Percentiles rank a stretch among this genome's conserved stretches.
Conservation (phyloP, 2,113 vertebrate genomes). For the Stegastes partitus region DNA sequence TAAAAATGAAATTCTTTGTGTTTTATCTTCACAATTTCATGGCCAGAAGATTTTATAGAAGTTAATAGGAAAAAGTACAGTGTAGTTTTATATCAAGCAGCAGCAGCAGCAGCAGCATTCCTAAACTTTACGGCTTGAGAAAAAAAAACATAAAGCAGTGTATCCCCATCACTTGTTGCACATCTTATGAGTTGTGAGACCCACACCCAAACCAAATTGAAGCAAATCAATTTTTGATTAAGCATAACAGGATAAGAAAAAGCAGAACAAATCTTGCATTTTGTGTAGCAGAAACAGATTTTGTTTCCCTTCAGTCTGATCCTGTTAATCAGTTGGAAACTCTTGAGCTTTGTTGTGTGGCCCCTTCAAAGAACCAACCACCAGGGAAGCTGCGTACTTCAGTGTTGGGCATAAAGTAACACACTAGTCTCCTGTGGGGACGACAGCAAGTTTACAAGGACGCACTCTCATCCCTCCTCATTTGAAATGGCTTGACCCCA, state of each 20-base stretch:
- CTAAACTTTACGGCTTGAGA: neutral
- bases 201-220: too few relatives aligned
- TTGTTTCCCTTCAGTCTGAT: neutral
- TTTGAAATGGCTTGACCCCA: conserved; percentile 2
- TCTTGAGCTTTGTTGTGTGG: neutral
- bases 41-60: too few relatives aligned
- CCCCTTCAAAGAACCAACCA: neutral
- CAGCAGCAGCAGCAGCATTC: neutral
- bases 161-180: neutral
- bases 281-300: neutral
- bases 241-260: too few relatives aligned
- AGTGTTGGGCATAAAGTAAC: too few relatives aligned
- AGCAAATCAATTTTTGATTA: too few relatives aligned
- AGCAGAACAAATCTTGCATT: neutral
- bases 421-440: too few relatives aligned
- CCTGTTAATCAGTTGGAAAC: neutral
- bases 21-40: neutral
- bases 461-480: neutral
- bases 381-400: too few relatives aligned
- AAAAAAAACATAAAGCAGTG: neutral
- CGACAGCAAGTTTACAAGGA: too few relatives aligned
- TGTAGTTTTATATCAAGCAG: conserved; percentile 27
- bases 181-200: neutral
- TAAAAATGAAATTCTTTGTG: conserved; percentile 3
- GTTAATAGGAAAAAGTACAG: neutral